Base-by-base conservation (phyloP, 2,888 invertebrate genomes). In the Eupithecia tripunctaria region DNA sequence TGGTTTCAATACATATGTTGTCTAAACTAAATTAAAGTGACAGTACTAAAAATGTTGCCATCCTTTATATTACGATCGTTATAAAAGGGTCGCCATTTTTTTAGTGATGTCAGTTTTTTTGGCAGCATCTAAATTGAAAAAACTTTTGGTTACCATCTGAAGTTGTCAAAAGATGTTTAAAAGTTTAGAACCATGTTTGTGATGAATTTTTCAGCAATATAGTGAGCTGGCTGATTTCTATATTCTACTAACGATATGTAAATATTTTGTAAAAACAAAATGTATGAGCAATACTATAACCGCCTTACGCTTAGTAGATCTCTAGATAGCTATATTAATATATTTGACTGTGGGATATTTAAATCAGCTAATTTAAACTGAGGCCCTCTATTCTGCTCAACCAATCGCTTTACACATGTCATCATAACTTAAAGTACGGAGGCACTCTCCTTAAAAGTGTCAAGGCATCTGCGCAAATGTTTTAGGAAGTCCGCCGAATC, bases 341-440 rank as follows among this genome's bases (percentile, higher is more conserved):
- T 51, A 51, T 51, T 25, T 62, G 60, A 29, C 62, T 29, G 29
- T 64, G 41, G n/a, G 27, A 65, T 64, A 43, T 56, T 56, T 21
- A 29, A 56, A 56, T 67, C 56, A n/a, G 38, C 59, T 27, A 15
- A 59, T 59, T 56, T 56, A 56, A 56, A 12, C 56, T 51, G 21
- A 0, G 3, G 10, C 21, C 10, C 47, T 25, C 47, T 25, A 56
- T 14, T 25, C 56, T 56, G 56, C 25, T 56, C 3, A 21, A 10
- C 51, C 21, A 56, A 56, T 25, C 12, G 14, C 25, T 25, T 56
- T 12, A 56, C 51, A 12, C 21, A 25, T 56, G 51, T 7, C 21
- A 43, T 43, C 43, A 51, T n/a, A 0, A 47, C 8, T 10, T 51
- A 51, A 51, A 21, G 10, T 51, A 51, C 21, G 21, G 21, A 18